Percentiles rank a stretch among this genome's conserved stretches.
These are phyloP conservation scores for Apolygus lucorum DNA, from an alignment of 1,140 invertebrate species.

Conservation along the genomic window DNA sequence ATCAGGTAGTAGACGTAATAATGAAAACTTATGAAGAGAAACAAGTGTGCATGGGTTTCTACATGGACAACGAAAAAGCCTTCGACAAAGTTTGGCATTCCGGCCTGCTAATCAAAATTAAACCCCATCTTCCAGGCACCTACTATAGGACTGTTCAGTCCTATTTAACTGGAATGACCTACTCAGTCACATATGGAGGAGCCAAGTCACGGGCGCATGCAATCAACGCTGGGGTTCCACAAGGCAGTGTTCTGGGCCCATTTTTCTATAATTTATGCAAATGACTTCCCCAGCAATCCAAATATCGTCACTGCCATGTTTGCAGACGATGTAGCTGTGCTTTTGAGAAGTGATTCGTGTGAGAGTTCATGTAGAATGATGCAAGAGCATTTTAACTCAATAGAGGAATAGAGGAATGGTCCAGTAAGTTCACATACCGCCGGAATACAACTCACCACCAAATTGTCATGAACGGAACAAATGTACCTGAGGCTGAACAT, in stretches of 20 bases:
- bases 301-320: background rate
- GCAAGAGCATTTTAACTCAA: background rate
- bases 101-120: background rate
- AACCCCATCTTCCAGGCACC: background rate
- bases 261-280: background rate
- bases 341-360: background rate
- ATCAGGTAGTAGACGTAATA: background rate
- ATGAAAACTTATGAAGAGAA: too few species aligned
- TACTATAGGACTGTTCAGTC: background rate
- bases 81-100: background rate
- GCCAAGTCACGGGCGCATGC: background rate
- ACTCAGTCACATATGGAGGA: background rate
- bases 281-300: background rate
- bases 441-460: too few species aligned
- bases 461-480: too few species aligned
- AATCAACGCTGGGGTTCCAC: background rate
- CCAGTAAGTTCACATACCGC: too few species aligned
- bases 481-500: too few species aligned
- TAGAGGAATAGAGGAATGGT: background rate
- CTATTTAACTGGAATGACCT: background rate
- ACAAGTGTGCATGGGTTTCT: too few species aligned
- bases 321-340: background rate
- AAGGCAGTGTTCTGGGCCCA: background rate
- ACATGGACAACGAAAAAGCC: too few species aligned
- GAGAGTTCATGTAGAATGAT: background rate